These are phyloP conservation scores for Acrobasis suavella DNA, from an alignment of 2,888 invertebrate species.

Conservation along the genomic window DNA sequence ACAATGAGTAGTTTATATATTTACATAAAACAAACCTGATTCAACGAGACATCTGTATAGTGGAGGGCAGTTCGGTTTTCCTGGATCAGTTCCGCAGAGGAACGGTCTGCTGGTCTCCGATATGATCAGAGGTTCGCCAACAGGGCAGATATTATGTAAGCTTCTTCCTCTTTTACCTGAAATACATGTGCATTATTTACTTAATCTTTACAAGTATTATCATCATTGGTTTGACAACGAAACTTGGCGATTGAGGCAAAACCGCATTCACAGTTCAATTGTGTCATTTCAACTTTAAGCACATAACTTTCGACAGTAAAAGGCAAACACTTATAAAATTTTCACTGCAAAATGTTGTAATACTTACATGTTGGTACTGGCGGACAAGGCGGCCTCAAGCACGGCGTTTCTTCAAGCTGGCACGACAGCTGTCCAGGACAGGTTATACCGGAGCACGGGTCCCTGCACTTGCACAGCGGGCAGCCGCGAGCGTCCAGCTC, in stretches of 20 bases:
- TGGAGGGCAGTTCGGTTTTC: slow-evolving; percentile 92
- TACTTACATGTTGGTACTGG: slow-evolving; percentile 90
- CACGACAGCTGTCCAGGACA: slow-evolving; percentile 90
- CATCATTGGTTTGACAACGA: neutral
- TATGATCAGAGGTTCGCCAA: slow-evolving; percentile 88
- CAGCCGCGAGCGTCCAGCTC: slow-evolving; percentile 87
- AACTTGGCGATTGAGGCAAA: too few species aligned
- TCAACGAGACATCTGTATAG: slow-evolving; percentile 91
- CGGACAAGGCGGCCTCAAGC: slow-evolving; percentile 90
- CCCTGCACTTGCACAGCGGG: slow-evolving; percentile 90
- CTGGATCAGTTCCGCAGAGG: slow-evolving; percentile 90
- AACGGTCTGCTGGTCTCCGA: slow-evolving; percentile 89
- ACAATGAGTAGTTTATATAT: neutral
- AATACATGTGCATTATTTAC: slow-evolving; percentile 30
- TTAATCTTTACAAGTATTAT: neutral
- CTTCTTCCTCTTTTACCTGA: slow-evolving; percentile 88
- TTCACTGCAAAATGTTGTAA: too few species aligned
- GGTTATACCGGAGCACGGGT: slow-evolving; percentile 88
- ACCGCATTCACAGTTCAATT: too few species aligned
- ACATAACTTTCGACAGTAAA: too few species aligned
- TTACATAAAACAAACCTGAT: slow-evolving; percentile 68
- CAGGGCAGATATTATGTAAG: slow-evolving; percentile 89
- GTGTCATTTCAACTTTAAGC: too few species aligned
- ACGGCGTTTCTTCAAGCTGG: slow-evolving; percentile 89
- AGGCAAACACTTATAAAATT: too few species aligned